A percentile compares a stretch with the other conserved stretches of the same genome.
phyloP scores from a whole-genome alignment of 2,797 vertebrate species.

The Strix occidentalis region DNA sequence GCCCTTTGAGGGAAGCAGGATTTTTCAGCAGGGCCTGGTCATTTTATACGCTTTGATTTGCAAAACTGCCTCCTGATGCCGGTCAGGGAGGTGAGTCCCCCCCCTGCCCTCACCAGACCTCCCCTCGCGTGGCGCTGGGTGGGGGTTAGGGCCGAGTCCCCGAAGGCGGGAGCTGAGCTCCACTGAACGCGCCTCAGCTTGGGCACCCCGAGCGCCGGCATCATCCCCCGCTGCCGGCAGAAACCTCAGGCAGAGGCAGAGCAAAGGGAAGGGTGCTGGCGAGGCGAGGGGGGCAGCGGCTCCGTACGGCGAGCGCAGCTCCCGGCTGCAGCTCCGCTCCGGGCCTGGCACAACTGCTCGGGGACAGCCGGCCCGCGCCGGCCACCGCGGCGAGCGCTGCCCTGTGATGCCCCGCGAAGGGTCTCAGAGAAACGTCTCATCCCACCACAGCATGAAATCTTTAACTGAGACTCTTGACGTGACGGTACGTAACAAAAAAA shows the following conservation, averaged over 20 bases:
- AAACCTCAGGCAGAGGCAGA: not conserved
- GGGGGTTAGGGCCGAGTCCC: not conserved
- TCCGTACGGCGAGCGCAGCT: not conserved
- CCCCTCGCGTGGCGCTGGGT: fast-evolving
- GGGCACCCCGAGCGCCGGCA: not conserved
- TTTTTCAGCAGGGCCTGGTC: not conserved
- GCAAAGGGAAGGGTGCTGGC: fast-evolving
- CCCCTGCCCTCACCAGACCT: not conserved
- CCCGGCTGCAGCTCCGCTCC: not conserved
- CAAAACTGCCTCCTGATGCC: not conserved
- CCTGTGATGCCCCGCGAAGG: fast-evolving
- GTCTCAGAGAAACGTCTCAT: not conserved
- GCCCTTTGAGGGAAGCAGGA: not conserved
- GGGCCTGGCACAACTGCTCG: not conserved
- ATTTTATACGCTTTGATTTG: not conserved
- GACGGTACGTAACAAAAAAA: not conserved
- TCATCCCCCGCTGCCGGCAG: not conserved
- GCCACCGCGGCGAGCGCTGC: fast-evolving
- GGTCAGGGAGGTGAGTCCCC: not conserved
- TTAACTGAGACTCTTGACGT: not conserved
- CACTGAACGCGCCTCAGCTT: fast-evolving
- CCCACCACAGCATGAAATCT: not conserved
- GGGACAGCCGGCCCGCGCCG: not conserved
- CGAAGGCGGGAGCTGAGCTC: not conserved
- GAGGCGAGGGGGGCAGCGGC: not conserved